Evolutionary conservation across 2,888 invertebrate species (phyloP), one percentile per base, ranked within the genome.

Genomic region (Drosophila austrosaltans): DNA sequence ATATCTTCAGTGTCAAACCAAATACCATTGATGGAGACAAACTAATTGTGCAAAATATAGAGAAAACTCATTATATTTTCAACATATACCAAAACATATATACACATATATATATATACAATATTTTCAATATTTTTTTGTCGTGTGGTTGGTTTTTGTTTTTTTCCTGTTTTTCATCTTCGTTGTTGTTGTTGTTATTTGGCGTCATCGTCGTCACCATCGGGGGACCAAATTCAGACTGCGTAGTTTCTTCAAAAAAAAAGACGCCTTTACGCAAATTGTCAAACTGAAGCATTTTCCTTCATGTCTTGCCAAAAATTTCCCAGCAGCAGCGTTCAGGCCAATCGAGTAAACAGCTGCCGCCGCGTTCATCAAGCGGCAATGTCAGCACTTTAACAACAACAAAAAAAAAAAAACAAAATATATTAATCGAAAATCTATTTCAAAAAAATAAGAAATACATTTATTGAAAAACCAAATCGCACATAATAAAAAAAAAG

Each of bases 241-340:
- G 53, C 61, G 69, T 62, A 65, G 71, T 65, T 44, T 61, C 54
- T 40, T 57, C 7, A 57, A 8, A 36, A 36, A 16, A 16, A 16
- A 16, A 16, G 7, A 53, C 30, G 68, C 56, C 25, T 48, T 48
- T 48, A 48, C 74, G 67, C 54, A 76, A 77, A 80, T 78, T 77
- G 74, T 78, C 77, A 75, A 74, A 25, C 65, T 63, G 74, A 77
- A 76, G 44, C 54, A 70, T 67, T 72, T 84, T 86, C 48, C 48
- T 48, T 79, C 83, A 85, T 85, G 84, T 85, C 83, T 82, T 86
- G 79, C 76, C 84, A 73, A 79, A 72, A 67, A 76, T 72, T 70
- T 70, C 59, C 63, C 60, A 72, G 48, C 48, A 48, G 2, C 22
- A 48, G 61, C 60, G 61, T 76, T 67, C 74, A 64, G 58, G 42